Evolutionary conservation across 1,140 invertebrate species (phyloP).

Genomic region (Oedothorax gibbosus): DNA sequence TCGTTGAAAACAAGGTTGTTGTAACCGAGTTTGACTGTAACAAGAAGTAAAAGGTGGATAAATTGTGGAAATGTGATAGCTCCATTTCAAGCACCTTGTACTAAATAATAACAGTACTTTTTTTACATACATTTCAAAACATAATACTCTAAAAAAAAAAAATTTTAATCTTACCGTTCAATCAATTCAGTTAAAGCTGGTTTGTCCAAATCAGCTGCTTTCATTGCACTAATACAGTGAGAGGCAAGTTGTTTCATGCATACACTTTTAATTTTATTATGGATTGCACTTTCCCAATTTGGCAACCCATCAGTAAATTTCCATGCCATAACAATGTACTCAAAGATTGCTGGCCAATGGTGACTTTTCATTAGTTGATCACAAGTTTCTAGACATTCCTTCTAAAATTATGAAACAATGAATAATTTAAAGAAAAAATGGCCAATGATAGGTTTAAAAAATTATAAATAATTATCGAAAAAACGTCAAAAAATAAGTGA

Average conservation of each 20-base stretch:
- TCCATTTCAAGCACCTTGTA: too few species aligned
- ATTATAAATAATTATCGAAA: too few species aligned
- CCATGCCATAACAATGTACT: conserved; percentile 37
- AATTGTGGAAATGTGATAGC: too few species aligned
- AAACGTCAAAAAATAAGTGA: too few species aligned
- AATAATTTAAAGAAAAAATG: background rate
- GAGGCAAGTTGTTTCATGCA: conserved; percentile 23
- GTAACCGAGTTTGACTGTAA: too few species aligned
- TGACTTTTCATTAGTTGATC: conserved; percentile 25
- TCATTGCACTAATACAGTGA: conserved; percentile 17
- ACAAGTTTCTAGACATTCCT: conserved; percentile 26
- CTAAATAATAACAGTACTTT: too few species aligned
- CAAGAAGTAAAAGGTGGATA: too few species aligned
- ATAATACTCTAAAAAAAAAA: too few species aligned
- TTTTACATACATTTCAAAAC: too few species aligned
- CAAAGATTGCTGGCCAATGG: conserved; percentile 40
- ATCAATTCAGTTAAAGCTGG: conserved; percentile 16
- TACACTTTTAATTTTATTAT: conserved; percentile 21
- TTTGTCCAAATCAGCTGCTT: conserved; percentile 33
- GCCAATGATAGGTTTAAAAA: too few species aligned
- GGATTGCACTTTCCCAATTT: conserved; percentile 2
- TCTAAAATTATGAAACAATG: conserved; percentile 10
- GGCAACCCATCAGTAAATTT: conserved; percentile 16
- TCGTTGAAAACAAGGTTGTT: too few species aligned
- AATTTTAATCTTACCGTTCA: conserved; percentile 15